Evolutionary conservation across 2,888 invertebrate species (phyloP), one percentile per base, ranked within the genome.

Genomic region (Lamellibrachia columna): DNA sequence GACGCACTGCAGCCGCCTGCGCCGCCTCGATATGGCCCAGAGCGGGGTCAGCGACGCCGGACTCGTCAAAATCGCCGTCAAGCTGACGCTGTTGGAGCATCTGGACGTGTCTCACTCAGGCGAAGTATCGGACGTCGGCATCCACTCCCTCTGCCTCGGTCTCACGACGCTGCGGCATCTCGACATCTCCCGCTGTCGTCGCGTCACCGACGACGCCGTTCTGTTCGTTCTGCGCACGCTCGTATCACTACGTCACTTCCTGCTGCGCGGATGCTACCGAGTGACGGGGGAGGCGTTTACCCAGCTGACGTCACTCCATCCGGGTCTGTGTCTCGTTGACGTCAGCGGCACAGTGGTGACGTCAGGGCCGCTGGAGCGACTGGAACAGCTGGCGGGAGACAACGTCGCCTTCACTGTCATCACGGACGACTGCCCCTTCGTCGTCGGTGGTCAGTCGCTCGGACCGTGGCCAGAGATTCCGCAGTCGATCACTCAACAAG

Each of bases 201-300:
- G 75, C 15, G 75, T 75, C 75, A 75, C 75, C 75, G 75, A 75
- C 75, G 75, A 75, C 75, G 75, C 75, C 75, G 75, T 75, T 6
- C 15, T 22, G 22, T 75, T 75, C 75, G 75, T 75, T 75, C 75
- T 75, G 75, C 75, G 75, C 75, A 75, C 22, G 75, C 75, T 75
- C 75, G 75, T 75, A 15, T 15, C 75, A n/a, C 75, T 75, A 22
- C 75, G 75, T 75, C 75, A 75, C 75, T 75, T 75, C 75, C 1
- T 75, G 75, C 75, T 75, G 75, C 75, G 75, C 75, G 75, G 75
- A 22, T 75, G 75, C 75, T 75, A 22, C 75, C 75, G 22, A n/a
- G 75, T 75, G 75, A 75, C 75, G 22, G 75, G 75, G 75, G 75
- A 75, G 75, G 75, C 75, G 75, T 75, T 75, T n/a, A n/a, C 75